Conservation (phyloP, 2,888 invertebrate genomes). For the Amblyjoppa proteus region DNA sequence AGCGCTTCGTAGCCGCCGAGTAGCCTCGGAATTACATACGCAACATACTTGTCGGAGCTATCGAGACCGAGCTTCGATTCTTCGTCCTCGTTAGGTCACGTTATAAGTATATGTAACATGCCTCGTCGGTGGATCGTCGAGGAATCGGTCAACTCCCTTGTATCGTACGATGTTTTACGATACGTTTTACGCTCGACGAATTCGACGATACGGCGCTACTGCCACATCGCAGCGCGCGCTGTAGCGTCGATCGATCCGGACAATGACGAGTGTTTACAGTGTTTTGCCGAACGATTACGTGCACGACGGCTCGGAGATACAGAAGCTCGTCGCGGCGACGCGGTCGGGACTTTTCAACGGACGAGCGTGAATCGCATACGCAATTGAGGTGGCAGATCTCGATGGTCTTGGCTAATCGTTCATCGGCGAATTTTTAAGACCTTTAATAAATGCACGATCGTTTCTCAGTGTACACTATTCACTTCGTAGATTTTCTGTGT, state of each 20-base stretch:
- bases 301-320: constrained; percentile 24
- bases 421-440: background rate
- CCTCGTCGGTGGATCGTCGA: constrained; percentile 39
- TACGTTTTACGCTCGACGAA: constrained; percentile 44
- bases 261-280: constrained; percentile 63
- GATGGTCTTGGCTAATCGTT: background rate
- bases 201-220: background rate
- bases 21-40: constrained; percentile 48
- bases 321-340: background rate
- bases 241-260: constrained; percentile 39
- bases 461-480: too few species aligned
- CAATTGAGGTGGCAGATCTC: constrained; percentile 26
- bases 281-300: constrained; percentile 60
- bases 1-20: background rate
- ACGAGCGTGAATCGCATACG: constrained; percentile 63
- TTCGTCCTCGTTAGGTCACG: constrained; percentile 9
- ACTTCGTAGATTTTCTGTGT: too few species aligned
- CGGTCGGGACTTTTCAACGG: constrained; percentile 41
- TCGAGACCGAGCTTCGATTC: constrained; percentile 37
- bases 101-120: constrained; percentile 5
- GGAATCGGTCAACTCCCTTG: constrained; percentile 54
- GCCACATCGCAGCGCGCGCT: constrained; percentile 5
- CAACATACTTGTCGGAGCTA: constrained; percentile 50
- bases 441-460: too few species aligned
- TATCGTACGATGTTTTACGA: constrained; percentile 52